These are phyloP conservation scores for Sandelia bainsii DNA, from an alignment of 2,797 vertebrate species.

Conservation along the genomic window DNA sequence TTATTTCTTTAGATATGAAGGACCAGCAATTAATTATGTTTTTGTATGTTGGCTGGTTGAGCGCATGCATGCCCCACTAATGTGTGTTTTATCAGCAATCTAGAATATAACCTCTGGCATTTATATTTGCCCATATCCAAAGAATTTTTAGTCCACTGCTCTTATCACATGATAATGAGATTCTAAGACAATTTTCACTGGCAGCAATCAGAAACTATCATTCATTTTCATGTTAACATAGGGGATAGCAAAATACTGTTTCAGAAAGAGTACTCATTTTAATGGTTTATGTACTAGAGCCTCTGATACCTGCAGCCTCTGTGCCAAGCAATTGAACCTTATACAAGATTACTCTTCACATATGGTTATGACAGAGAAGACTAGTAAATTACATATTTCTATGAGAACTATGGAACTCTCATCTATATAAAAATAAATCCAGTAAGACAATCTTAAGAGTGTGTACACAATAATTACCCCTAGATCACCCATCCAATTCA, in stretches of 20 bases:
- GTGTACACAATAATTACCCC: slow-evolving; percentile 69
- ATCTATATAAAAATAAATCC: slow-evolving; percentile 87
- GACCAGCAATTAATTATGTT: slow-evolving; percentile 25
- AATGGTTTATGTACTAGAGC: slow-evolving; percentile 43
- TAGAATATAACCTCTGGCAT: slow-evolving; percentile 35
- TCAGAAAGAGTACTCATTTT: slow-evolving; percentile 23
- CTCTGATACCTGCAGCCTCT: slow-evolving; percentile 43
- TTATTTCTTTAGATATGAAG: slow-evolving; percentile 17
- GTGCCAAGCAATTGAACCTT: slow-evolving; percentile 59
- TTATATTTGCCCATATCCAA: slow-evolving; percentile 46
- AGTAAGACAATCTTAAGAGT: slow-evolving; percentile 75
- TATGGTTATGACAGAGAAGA: slow-evolving; percentile 71
- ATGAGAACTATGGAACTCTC: slow-evolving; percentile 71
- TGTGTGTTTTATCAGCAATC: slow-evolving; percentile 50
- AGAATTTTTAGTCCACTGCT: slow-evolving; percentile 33
- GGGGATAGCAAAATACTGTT: slow-evolving; percentile 54
- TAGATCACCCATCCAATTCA: slow-evolving; percentile 56
- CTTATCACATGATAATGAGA: slow-evolving; percentile 34
- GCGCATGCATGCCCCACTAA: slow-evolving; percentile 57
- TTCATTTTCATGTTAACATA: slow-evolving; percentile 35
- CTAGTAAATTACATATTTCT: slow-evolving; percentile 73
- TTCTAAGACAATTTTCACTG: slow-evolving; percentile 51
- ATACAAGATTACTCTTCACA: slow-evolving; percentile 57
- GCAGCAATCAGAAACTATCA: slow-evolving; percentile 40
- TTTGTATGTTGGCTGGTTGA: slow-evolving; percentile 47